Base-by-base conservation (phyloP, 2,113 vertebrate species). In the Callaeas wilsoni region DNA sequence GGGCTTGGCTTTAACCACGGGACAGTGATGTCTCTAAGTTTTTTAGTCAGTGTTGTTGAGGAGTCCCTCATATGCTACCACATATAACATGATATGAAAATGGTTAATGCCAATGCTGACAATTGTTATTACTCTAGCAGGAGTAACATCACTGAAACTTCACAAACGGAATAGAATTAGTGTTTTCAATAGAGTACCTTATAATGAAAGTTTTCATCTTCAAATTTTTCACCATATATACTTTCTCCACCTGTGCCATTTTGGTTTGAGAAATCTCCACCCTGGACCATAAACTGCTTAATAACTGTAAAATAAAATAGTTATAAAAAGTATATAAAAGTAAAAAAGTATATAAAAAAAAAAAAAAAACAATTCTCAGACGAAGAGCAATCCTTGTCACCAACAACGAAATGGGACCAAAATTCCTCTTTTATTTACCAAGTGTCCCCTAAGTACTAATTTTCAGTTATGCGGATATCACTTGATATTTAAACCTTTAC, bases 161-260 rank as follows among this genome's bases (percentile, higher is more conserved):
- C 18, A 46, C 62, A 87, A 87, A 74, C 11, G 41, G 32, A 85
- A 74, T 0, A 47, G 11, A 80, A 47, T 16, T 17, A 53, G 27
- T 33, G 42, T 73, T 90, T 95, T 80, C 67, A 52, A 30, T 5
- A 32, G 21, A 30, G 94, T 98, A 99, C 99, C 98, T 99, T 98
- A 84, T 99, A 99, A 97, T 99, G 96, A 65, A 99, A 99, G 98
- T 99, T 99, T 98, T 99, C 99, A 93, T 99, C 99, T 97, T 99
- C 99, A 97, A 99, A 99, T 98, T 99, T 99, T 96, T 99, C 99
- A 91, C 99, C 99, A 35, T 99, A 99, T 97, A 99, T 99, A 96
- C 99, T 99, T 98, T 99, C 99, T 88, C 99, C 99, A 75, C 99
- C 99, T 16, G 99, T 99, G 93, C 99, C 99, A 82, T 99, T 98